Conservation (phyloP, 1,140 invertebrate genomes). For the Akabosia matsudoensis region DNA sequence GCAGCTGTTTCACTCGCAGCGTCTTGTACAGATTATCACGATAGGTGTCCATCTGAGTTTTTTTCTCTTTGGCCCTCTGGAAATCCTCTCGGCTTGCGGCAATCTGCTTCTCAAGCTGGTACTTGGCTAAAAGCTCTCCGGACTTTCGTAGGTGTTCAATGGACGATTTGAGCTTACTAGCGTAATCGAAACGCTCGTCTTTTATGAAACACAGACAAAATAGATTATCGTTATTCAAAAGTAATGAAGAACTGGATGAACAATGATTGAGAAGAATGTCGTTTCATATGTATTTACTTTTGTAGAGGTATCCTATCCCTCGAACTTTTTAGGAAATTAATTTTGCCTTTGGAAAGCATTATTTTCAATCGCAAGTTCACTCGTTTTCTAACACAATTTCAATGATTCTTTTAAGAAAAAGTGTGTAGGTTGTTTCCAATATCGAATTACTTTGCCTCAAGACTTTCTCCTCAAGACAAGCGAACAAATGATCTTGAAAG, state of each 20-base stretch:
- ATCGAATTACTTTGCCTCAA: too few relatives aligned
- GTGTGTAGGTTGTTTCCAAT: too few relatives aligned
- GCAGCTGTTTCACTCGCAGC: conserved; percentile 67
- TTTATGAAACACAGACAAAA: conserved; percentile 34
- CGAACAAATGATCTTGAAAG: too few relatives aligned
- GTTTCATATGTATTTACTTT: too few relatives aligned
- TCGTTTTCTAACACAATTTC: too few relatives aligned
- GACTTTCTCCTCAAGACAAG: too few relatives aligned
- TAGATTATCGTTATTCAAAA: background rate
- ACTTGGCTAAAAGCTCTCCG: conserved; percentile 83
- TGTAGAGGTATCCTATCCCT: too few relatives aligned
- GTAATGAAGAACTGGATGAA: too few relatives aligned
- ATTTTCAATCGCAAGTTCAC: too few relatives aligned
- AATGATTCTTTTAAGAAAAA: too few relatives aligned
- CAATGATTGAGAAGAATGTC: background rate
- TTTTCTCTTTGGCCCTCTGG: conserved; percentile 80
- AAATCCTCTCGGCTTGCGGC: conserved; percentile 88
- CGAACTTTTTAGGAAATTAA: background rate
- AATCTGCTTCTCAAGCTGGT: conserved; percentile 83
- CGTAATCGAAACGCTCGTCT: conserved; percentile 89
- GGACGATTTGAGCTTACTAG: conserved; percentile 79
- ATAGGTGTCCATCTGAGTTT: conserved; percentile 81
- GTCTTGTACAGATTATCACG: conserved; percentile 66
- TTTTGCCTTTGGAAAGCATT: too few relatives aligned
- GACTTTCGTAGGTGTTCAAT: conserved; percentile 76